phyloP scores from a whole-genome alignment of 1,140 invertebrate species.

The Eurosta solidaginis region DNA sequence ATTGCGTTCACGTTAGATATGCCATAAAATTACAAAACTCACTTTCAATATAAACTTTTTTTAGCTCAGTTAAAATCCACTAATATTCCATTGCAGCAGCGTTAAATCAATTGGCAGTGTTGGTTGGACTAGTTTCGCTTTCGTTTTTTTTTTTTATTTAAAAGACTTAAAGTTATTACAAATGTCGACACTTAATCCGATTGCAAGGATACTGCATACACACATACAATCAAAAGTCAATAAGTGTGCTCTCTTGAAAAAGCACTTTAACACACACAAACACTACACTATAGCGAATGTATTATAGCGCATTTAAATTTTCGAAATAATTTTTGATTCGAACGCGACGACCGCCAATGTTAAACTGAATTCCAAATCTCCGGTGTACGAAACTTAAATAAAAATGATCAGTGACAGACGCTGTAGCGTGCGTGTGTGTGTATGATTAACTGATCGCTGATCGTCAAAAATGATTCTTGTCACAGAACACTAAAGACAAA shows the following conservation, averaged over 20 bases:
- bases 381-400: slow-evolving; percentile 6
- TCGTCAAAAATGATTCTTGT: not conserved
- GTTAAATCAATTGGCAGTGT: not conserved
- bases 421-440: not conserved
- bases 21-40: not conserved
- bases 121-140: not conserved
- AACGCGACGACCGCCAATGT: slow-evolving; percentile 5
- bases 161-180: not conserved
- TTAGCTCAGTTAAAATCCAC: not conserved
- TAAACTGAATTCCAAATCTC: slow-evolving; percentile 4
- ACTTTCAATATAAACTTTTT: not conserved
- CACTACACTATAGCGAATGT: not conserved
- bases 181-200: not conserved
- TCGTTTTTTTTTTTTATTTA: not conserved
- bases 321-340: slow-evolving; percentile 7
- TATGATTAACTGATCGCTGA: not conserved
- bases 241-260: not conserved
- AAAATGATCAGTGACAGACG: not conserved
- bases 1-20: too few relatives aligned
- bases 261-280: not conserved
- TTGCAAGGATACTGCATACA: not conserved
- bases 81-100: not conserved
- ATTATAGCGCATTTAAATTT: not conserved
- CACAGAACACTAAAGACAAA: not conserved
- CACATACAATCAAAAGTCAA: not conserved